phyloP scores from a whole-genome alignment of 1,140 invertebrate genomes.

The Pseudoatta argentina region DNA sequence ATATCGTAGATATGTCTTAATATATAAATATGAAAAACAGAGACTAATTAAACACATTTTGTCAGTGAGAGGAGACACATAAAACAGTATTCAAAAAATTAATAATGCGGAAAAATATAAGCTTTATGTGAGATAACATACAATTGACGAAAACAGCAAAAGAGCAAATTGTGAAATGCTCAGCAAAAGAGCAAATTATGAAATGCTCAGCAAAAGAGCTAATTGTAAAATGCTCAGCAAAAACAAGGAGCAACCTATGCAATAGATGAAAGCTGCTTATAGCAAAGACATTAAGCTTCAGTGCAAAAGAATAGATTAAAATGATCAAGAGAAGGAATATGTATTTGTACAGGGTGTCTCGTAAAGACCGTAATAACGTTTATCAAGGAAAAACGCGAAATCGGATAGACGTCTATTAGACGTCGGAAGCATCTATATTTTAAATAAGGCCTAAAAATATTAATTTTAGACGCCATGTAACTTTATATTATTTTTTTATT shows the following conservation, averaged over 20 bases:
- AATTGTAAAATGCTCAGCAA: neutral
- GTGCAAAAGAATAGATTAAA: neutral
- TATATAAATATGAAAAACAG: constrained; percentile 24
- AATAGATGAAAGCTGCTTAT: constrained; percentile 6
- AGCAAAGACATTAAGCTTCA: constrained; percentile 21
- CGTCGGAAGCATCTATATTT: too few species aligned
- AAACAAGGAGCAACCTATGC: neutral
- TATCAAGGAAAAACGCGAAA: too few species aligned
- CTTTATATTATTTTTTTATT: too few species aligned
- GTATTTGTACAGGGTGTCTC: neutral
- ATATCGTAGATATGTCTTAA: constrained; percentile 23
- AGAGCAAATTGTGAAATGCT: neutral
- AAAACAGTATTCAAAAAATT: constrained; percentile 11
- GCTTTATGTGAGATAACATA: constrained; percentile 15
- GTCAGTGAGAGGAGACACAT: neutral
- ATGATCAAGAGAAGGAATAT: neutral
- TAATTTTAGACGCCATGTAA: too few species aligned
- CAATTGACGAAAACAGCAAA: constrained; percentile 16
- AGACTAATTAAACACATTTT: constrained; percentile 26
- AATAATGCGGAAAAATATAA: constrained; percentile 41
- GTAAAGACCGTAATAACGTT: too few species aligned
- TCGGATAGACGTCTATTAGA: too few species aligned
- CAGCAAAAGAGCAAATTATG: neutral
- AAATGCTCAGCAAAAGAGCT: constrained; percentile 3
- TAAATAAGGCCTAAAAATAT: too few species aligned